Conservation (phyloP, 2,888 invertebrate genomes). For the Trissoscelio sp. region DNA sequence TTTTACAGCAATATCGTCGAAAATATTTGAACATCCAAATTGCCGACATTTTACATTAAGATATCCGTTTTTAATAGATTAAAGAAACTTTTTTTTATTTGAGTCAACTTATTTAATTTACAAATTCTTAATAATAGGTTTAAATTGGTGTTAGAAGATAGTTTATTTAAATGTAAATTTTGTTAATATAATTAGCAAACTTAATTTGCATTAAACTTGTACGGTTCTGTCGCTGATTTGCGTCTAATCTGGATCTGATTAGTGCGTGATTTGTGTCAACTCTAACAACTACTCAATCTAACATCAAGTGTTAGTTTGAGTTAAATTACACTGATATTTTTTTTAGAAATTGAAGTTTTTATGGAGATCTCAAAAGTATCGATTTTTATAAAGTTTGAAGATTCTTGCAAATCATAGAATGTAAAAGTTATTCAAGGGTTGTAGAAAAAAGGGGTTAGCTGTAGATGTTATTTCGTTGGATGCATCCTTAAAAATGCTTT, state of each 20-base stretch:
- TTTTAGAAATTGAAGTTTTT: neutral
- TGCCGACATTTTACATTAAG: no score
- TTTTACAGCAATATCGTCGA: neutral
- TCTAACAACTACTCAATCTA: neutral
- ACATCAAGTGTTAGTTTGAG: neutral
- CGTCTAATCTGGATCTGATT: conserved; percentile 10
- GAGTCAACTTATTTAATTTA: neutral
- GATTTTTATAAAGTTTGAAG: neutral
- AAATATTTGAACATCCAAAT: no score
- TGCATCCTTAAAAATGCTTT: neutral
- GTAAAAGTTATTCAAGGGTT: neutral
- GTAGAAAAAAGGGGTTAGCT: neutral
- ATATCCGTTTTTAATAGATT: no score
- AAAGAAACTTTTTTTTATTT: no score
- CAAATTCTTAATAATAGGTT: no score
- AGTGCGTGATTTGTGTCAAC: conserved; percentile 17
- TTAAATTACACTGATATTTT: no score
- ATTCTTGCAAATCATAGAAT: neutral
- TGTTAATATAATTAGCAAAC: neutral
- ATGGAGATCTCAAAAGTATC: neutral
- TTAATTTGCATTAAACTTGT: neutral
- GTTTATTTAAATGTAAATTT: no score
- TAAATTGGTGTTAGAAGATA: no score
- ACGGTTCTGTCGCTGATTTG: neutral
- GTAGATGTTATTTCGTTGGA: neutral